Percentiles rank a stretch among this genome's conserved stretches.
Conservation (phyloP, 1,140 invertebrate genomes). For the Lepidurus couesii region DNA sequence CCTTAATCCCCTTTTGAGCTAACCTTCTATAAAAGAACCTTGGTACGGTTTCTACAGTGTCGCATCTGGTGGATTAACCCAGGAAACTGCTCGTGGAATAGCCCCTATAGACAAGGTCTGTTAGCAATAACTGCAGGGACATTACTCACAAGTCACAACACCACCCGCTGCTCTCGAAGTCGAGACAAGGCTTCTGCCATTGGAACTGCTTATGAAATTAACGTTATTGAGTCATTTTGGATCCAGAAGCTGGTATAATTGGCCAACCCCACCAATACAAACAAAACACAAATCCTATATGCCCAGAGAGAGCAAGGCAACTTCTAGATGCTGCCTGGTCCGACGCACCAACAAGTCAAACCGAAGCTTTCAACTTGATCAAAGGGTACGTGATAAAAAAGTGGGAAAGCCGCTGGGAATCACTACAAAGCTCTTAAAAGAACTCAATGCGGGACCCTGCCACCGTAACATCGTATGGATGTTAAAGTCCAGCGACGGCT, state of each 20-base stretch:
- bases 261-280: background rate
- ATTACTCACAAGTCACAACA: background rate
- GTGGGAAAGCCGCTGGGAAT: background rate
- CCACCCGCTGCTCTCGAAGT: background rate
- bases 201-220: background rate
- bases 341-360: background rate
- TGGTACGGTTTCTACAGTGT: too few relatives aligned
- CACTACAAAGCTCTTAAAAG: background rate
- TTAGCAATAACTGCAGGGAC: background rate
- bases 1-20: too few relatives aligned
- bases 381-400: background rate
- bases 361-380: background rate
- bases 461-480: background rate
- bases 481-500: background rate
- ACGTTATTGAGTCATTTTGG: background rate
- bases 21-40: too few relatives aligned
- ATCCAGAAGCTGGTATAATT: background rate
- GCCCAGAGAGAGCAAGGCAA: background rate
- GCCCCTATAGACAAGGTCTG: conserved; percentile 6
- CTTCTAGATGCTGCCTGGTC: background rate
- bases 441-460: background rate
- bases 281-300: background rate
- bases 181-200: background rate
- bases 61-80: too few relatives aligned
- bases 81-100: too few relatives aligned